Percentiles rank a stretch among this genome's conserved stretches.
These are phyloP conservation scores for Zoroaster sp. DNA, from an alignment of 53 echinoderm and acorn worm species.

Conservation along the genomic window DNA sequence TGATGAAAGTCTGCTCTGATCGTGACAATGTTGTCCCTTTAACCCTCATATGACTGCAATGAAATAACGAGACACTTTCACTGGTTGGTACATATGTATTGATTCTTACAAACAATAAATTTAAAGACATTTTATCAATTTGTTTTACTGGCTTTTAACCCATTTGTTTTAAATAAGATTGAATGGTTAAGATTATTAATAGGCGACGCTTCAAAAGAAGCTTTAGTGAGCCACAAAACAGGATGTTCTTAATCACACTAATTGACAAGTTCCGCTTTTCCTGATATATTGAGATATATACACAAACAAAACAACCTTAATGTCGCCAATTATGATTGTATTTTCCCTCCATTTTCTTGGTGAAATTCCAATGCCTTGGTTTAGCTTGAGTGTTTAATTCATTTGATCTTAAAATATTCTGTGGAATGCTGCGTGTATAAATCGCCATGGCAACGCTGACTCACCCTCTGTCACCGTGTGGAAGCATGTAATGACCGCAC, in stretches of 20 bases:
- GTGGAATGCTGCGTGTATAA: constrained; percentile 40
- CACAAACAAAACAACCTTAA: not conserved
- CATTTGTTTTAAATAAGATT: not conserved
- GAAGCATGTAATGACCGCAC: constrained; percentile 16
- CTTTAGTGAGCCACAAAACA: not conserved
- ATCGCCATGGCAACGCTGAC: constrained; percentile 41
- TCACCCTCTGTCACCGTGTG: not conserved
- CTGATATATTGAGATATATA: not conserved
- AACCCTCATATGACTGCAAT: too few species aligned
- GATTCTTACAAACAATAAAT: too few species aligned
- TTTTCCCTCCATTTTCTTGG: not conserved
- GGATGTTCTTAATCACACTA: not conserved
- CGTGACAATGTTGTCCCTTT: too few species aligned
- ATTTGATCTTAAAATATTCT: constrained; percentile 10
- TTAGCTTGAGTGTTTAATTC: too few species aligned
- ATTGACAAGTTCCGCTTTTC: constrained; percentile 10
- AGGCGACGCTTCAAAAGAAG: not conserved
- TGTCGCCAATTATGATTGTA: not conserved
- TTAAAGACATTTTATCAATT: too few species aligned
- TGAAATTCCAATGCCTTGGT: not conserved
- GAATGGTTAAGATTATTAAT: not conserved
- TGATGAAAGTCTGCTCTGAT: too few species aligned
- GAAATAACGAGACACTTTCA: too few species aligned
- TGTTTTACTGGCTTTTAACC: too few species aligned
- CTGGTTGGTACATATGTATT: too few species aligned